phyloP scores from a whole-genome alignment of 2,113 vertebrate genomes.

The Gallinago undulata region DNA sequence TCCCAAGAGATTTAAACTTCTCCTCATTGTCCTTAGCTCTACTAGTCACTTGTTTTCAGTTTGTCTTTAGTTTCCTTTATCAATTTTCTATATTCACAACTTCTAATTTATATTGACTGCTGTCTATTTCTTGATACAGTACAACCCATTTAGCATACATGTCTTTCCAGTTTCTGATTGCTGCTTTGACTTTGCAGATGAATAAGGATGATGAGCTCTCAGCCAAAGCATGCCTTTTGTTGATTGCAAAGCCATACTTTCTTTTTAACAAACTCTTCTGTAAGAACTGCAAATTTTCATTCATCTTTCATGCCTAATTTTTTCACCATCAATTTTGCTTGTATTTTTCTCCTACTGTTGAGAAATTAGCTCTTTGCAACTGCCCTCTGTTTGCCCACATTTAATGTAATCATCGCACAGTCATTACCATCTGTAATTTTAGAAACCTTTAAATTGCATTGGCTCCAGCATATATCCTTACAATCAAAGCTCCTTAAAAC shows the following conservation, averaged over 20 bases:
- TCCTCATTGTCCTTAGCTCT: background rate
- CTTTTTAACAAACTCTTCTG: background rate
- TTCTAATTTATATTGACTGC: slow-evolving; percentile 35
- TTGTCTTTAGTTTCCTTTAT: background rate
- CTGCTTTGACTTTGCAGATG: slow-evolving; percentile 49
- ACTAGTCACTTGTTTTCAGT: background rate
- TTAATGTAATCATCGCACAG: slow-evolving; percentile 12
- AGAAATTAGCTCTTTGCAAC: slow-evolving; percentile 44
- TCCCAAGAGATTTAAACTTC: background rate
- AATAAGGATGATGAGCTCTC: slow-evolving; percentile 39
- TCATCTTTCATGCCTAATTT: slow-evolving; percentile 34
- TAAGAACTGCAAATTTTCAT: slow-evolving; percentile 34
- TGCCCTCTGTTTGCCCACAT: slow-evolving; percentile 59
- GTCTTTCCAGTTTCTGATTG: slow-evolving; percentile 29
- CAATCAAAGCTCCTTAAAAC: slow-evolving; percentile 11
- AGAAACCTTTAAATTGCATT: slow-evolving; percentile 36
- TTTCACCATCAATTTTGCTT: background rate
- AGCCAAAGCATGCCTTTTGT: slow-evolving; percentile 7
- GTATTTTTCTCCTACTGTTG: slow-evolving; percentile 30
- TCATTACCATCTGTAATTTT: slow-evolving; percentile 30
- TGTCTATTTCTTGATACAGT: background rate
- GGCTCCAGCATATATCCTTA: background rate
- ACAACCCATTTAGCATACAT: background rate
- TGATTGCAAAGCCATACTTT: slow-evolving; percentile 25
- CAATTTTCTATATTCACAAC: background rate